Conservation (phyloP, 30 jellyfish, hydroid and myxozoan genomes). For the Pelagia noctiluca region DNA sequence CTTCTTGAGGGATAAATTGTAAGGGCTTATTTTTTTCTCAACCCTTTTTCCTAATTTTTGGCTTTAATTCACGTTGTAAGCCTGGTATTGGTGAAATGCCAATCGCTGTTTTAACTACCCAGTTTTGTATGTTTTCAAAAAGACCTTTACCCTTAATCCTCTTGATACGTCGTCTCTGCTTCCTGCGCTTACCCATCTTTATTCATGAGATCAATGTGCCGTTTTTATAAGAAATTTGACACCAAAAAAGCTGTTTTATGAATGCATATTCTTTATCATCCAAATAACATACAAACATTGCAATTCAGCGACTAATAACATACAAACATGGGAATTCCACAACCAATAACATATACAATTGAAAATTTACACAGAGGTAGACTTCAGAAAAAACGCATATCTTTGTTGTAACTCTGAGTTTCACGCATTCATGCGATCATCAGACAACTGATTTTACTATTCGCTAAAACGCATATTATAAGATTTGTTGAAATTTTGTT, state of each 20-base stretch:
- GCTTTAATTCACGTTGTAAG: not conserved
- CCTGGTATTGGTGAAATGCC: conserved; percentile 2
- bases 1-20: not conserved
- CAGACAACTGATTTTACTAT: too few relatives aligned
- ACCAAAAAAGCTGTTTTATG: not conserved
- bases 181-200: conserved; percentile 4
- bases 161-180: not conserved
- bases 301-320: too few relatives aligned
- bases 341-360: too few relatives aligned
- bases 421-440: too few relatives aligned
- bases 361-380: too few relatives aligned
- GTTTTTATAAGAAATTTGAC: not conserved
- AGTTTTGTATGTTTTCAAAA: not conserved
- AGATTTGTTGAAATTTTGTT: too few relatives aligned
- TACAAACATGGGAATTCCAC: too few relatives aligned
- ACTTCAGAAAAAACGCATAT: too few relatives aligned
- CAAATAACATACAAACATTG: too few relatives aligned
- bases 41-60: not conserved
- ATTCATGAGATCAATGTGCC: not conserved
- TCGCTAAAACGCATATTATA: too few relatives aligned
- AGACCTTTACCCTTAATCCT: not conserved
- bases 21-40: not conserved
- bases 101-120: conserved; percentile 20
- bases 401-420: too few relatives aligned
- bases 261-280: too few relatives aligned